Evolutionary conservation across 2,797 vertebrate genomes (phyloP), one percentile per base, ranked within the genome.

Genomic region (Macroramphosus scolopax): DNA sequence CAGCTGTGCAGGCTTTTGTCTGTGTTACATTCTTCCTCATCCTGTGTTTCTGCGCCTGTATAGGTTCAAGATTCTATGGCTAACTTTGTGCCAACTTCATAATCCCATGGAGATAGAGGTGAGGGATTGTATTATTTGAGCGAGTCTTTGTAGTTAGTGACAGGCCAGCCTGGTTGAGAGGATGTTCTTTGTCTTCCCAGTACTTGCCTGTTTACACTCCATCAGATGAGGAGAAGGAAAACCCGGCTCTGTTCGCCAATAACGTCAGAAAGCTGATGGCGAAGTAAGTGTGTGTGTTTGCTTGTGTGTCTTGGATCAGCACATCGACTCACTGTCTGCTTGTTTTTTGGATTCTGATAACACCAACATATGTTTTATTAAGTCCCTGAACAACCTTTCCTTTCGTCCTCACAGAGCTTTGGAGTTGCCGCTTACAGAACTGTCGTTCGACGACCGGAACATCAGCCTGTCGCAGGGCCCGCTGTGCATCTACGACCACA

Each of bases 81-180:
- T 97, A 32, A 95, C 95, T 2, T 80, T 98, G 72, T 98, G 96
- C 80, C 96, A 98, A 53, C 75, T 90, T 63, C 93, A 97, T 75
- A 98, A 94, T 51, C 82, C 78, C 14, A 67, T 98, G 78, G 96
- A 98, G 75, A 93, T 98, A 2, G 96, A 98, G 92, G 96, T 98
- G 74, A 84, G 91, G 5, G 25, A 6, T 26, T 78, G 13, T 1
- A 52, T 26, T 8, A 1, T 13, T 1, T 9, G 7, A 1, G 1
- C 7, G 13, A n/a, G n/a, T n/a, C 1, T 10, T 5, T 6, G 5
- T 3, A 2, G n/a, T 18, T 4, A 3, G 16, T 2, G 9, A 2
- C 34, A 5, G 6, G 12, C 13, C 7, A n/a, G n/a, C n/a, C n/a
- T 1, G 9, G 5, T 20, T 24, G 11, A 41, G 2, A 14, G 29